phyloP scores from a whole-genome alignment of 2,113 vertebrate genomes.

The Otolemur garnettii region DNA sequence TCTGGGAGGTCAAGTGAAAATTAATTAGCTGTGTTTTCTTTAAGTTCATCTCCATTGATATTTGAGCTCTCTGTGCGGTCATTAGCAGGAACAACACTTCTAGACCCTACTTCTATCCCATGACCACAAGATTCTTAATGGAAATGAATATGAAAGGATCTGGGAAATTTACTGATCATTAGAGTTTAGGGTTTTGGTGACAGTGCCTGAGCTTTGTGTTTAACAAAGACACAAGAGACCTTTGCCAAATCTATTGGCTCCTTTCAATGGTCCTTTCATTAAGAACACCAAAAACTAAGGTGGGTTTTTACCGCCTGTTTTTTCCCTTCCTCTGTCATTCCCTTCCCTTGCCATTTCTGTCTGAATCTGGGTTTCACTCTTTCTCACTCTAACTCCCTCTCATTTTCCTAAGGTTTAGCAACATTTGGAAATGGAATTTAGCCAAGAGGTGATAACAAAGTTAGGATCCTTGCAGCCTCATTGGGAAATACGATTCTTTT shows the following conservation, averaged over 20 bases:
- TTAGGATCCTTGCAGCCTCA: not conserved
- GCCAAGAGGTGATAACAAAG: not conserved
- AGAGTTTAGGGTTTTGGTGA: not conserved
- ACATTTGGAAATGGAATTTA: slow-evolving; percentile 48
- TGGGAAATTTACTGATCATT: slow-evolving; percentile 11
- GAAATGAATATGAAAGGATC: slow-evolving; percentile 52
- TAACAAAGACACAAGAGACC: slow-evolving; percentile 1
- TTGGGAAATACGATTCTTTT: slow-evolving; percentile 75
- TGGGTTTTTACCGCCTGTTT: not conserved
- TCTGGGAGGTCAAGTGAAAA: slow-evolving; percentile 73
- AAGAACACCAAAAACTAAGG: not conserved
- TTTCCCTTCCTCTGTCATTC: not conserved
- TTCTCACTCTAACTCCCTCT: not conserved
- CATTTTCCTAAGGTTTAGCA: not conserved
- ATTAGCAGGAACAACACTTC: slow-evolving; percentile 21
- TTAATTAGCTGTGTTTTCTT: slow-evolving; percentile 70
- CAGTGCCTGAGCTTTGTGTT: slow-evolving; percentile 21
- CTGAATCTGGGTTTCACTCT: not conserved
- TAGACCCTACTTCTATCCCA: not conserved
- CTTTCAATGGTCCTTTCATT: not conserved
- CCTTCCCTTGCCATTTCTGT: not conserved
- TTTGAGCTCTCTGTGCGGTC: slow-evolving; percentile 32
- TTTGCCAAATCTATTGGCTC: not conserved
- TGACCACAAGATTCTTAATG: not conserved
- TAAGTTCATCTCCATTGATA: slow-evolving; percentile 41